Percentiles rank a stretch among this genome's conserved stretches.
Evolutionary conservation across 2,888 invertebrate species (phyloP).

Genomic region (Zonitis immaculata): DNA sequence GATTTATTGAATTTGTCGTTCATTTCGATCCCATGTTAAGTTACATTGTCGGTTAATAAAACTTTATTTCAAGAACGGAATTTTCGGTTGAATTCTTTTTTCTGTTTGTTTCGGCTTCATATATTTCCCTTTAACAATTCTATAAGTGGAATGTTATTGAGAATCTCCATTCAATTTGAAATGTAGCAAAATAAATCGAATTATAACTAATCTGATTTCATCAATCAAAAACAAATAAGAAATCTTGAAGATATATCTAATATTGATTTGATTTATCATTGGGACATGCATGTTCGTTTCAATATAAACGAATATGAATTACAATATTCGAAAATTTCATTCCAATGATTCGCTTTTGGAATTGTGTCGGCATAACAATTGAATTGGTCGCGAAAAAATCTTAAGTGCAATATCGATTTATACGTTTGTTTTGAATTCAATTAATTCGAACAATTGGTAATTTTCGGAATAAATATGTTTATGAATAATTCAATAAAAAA

Average conservation of each 20-base stretch:
- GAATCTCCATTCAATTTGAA: constrained; percentile 5
- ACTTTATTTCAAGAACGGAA: background rate
- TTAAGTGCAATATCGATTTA: too few species aligned
- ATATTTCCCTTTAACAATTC: background rate
- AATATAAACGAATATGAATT: too few species aligned
- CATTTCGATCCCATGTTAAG: background rate
- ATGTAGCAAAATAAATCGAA: constrained; percentile 11
- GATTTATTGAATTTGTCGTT: background rate
- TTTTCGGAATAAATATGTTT: background rate
- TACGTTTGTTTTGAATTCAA: too few species aligned
- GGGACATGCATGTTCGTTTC: background rate
- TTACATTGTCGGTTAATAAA: background rate
- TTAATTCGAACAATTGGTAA: background rate
- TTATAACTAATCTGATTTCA: constrained; percentile 11
- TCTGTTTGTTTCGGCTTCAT: background rate
- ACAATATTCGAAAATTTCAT: too few species aligned
- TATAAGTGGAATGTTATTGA: constrained; percentile 5
- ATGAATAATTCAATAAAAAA: constrained; percentile 16
- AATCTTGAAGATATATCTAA: too few species aligned
- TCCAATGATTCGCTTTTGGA: too few species aligned
- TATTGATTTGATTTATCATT: too few species aligned
- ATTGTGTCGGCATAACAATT: too few species aligned
- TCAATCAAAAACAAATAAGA: too few species aligned
- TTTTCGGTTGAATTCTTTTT: background rate
- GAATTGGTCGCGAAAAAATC: too few species aligned